phyloP scores from a whole-genome alignment of 2,797 vertebrate species.

The Lindbergichthys nudifrons region DNA sequence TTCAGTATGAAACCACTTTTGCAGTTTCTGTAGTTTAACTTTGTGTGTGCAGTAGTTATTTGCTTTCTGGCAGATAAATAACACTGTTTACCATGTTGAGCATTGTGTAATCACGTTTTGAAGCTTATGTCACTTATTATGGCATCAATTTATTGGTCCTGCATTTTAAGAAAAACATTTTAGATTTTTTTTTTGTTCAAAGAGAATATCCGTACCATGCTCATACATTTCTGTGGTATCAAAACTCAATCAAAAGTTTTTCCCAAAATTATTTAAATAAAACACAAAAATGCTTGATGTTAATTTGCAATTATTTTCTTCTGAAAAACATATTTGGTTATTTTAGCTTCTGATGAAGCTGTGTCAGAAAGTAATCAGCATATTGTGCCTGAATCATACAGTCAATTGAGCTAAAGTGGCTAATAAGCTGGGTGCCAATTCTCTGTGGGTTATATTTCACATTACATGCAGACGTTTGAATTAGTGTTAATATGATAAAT shows the following conservation, averaged over 20 bases:
- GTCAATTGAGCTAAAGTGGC: conserved; percentile 17
- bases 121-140: not conserved
- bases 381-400: not conserved
- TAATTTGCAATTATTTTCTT: no score
- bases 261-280: no score
- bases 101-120: not conserved
- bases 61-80: not conserved
- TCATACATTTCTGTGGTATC: not conserved
- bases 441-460: not conserved
- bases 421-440: not conserved
- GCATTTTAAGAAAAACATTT: not conserved
- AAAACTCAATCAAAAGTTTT: no score
- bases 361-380: not conserved
- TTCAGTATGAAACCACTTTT: not conserved
- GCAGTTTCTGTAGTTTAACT: conserved; percentile 1
- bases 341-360: no score
- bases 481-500: conserved; percentile 23
- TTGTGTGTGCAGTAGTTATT: no score
- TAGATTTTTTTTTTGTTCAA: not conserved
- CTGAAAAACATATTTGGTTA: no score
- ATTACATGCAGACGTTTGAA: conserved; percentile 3
- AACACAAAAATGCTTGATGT: no score
- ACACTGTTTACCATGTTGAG: not conserved
- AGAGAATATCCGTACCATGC: not conserved
- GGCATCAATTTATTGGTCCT: not conserved